A percentile compares a stretch with the other conserved stretches of the same genome.
Evolutionary conservation across 2,113 vertebrate genomes (phyloP).

Genomic region (Machaerirhynchus nigripectus): DNA sequence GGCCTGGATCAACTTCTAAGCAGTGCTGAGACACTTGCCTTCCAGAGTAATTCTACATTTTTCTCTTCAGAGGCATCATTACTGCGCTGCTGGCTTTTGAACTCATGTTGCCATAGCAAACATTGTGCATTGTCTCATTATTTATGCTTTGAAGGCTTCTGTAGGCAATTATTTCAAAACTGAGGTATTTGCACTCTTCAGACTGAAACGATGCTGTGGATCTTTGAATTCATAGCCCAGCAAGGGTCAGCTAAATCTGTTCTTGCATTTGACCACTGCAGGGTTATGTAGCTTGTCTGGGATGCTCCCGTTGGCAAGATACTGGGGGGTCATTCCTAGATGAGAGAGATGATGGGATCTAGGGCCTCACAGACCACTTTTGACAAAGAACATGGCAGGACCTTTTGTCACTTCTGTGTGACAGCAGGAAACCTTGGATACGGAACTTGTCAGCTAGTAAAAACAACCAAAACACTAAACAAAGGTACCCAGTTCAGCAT

Average conservation of each 20-base stretch:
- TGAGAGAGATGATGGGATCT: neutral
- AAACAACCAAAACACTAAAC: neutral
- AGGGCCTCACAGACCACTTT: neutral
- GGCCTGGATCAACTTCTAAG: neutral
- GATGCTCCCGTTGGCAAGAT: neutral
- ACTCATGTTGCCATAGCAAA: slow-evolving; percentile 17
- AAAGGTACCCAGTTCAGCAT: neutral
- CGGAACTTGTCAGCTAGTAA: neutral
- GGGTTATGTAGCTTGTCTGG: neutral
- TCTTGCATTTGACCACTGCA: neutral
- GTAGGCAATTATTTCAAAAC: slow-evolving; percentile 2
- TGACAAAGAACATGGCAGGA: neutral
- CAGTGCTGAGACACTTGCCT: neutral
- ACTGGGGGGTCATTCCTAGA: neutral
- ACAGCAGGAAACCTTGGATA: neutral
- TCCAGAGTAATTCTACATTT: neutral
- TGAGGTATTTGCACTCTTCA: neutral
- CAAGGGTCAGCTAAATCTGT: neutral
- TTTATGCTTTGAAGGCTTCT: slow-evolving; percentile 9
- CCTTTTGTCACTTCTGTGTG: neutral
- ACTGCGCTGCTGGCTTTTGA: neutral
- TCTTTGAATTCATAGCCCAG: neutral
- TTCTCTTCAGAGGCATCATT: neutral
- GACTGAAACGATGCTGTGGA: neutral
- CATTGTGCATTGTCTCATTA: neutral